Evolutionary conservation across 2,797 vertebrate genomes (phyloP), one percentile per base, ranked within the genome.

Genomic region (Poecilia picta): DNA sequence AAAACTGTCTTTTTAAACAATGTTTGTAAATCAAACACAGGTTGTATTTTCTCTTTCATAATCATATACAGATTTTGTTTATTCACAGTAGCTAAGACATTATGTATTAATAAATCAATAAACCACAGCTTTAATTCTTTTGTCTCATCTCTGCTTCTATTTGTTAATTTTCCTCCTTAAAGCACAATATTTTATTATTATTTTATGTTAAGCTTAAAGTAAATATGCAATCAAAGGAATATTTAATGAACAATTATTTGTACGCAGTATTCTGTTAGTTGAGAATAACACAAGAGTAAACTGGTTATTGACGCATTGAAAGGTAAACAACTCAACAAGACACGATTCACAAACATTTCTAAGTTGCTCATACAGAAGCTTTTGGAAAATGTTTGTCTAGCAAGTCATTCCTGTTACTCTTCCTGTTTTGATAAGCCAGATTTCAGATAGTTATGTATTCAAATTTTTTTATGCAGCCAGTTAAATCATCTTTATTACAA

Each of bases 71-170:
- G 57, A 62, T 20, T 64, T 13, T 64, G 28, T 64, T 64, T 59
- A 28, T 5, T 13, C 12, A n/a, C n/a, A 28, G 10, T 59, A 28
- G 59, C 28, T 36, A 20, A 64, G 15, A 36, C 59, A 36, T 36
- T 33, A 64, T 62, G 59, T 33, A 18, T 62, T 62, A 62, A 62
- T 55, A 55, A 55, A 57, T 31, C 59, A 64, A 36, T 64, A 64
- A 64, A 64, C 59, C 31, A 33, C 16, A 62, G 31, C 28, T 33
- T 33, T 3, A 62, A 16, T 62, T 4, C 16, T 36, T 15, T 8
- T 8, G 59, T 64, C 31, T 64, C 7, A 3, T 36, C 31, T 33
- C 6, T 20, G 16, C 16, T 8, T 62, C n/a, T 7, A 7, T 62
- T 20, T 20, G 13, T 64, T 64, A 20, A 15, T 64, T 36, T 36